Percentiles rank a stretch among this genome's conserved stretches.
Evolutionary conservation across 1,140 invertebrate species (phyloP).

Genomic region (Drosophila baimaii): DNA sequence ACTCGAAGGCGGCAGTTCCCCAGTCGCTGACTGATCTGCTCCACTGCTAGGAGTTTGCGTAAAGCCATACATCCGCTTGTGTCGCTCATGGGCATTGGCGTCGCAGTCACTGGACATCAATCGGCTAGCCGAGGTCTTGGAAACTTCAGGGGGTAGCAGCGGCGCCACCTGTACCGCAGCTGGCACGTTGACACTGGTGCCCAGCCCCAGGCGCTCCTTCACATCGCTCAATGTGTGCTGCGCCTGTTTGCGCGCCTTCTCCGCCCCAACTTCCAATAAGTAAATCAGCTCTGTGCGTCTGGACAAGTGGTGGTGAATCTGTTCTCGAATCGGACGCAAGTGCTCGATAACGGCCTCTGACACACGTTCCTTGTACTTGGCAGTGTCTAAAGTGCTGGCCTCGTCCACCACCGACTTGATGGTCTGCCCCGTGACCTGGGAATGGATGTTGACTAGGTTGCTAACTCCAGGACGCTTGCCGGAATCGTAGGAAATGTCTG

Average conservation of each 20-base stretch:
- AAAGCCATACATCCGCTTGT: constrained; percentile 37
- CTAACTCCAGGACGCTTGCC: constrained; percentile 92
- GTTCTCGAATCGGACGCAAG: constrained; percentile 89
- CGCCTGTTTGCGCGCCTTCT: constrained; percentile 89
- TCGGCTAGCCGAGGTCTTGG: constrained; percentile 51
- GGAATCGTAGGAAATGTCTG: constrained; percentile 92
- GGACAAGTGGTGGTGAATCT: constrained; percentile 86
- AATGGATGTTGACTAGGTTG: constrained; percentile 95
- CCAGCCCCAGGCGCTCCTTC: constrained; percentile 87
- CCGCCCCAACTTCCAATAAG: constrained; percentile 89
- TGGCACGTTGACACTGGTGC: constrained; percentile 46
- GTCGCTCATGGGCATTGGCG: constrained; percentile 38
- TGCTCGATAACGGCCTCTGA: constrained; percentile 90
- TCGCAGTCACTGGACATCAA: constrained; percentile 30
- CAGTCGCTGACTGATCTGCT: constrained; percentile 28
- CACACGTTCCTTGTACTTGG: constrained; percentile 91
- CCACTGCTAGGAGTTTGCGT: constrained; percentile 10
- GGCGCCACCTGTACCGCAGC: constrained; percentile 48
- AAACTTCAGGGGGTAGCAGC: constrained; percentile 35
- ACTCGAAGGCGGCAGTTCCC: background rate
- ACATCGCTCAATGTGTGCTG: constrained; percentile 89
- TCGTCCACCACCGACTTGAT: constrained; percentile 90
- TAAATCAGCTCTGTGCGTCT: constrained; percentile 88
- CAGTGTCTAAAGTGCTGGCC: constrained; percentile 89
- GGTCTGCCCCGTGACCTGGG: constrained; percentile 88